These are phyloP conservation scores for Solea solea DNA, from an alignment of 2,113 vertebrate species.

Conservation along the genomic window DNA sequence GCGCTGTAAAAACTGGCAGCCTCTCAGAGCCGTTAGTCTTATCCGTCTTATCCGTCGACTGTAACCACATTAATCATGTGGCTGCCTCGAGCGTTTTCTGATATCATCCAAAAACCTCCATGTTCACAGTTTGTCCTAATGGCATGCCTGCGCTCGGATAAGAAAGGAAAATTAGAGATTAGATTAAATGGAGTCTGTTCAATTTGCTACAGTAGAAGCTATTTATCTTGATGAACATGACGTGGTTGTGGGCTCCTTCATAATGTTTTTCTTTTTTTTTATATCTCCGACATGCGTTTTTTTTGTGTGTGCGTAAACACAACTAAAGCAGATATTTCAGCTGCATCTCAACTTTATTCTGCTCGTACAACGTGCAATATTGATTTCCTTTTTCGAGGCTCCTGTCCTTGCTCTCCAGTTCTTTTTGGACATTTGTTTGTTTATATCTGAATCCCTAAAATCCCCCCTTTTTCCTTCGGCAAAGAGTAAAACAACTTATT, in stretches of 20 bases:
- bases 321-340: conserved; percentile 22
- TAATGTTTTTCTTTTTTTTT: conserved; percentile 9
- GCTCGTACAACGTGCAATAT: conserved; percentile 38
- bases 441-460: conserved; percentile 65
- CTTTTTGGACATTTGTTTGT: conserved; percentile 69
- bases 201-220: conserved; percentile 48
- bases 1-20: conserved; percentile 9
- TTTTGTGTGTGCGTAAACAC: conserved; percentile 29
- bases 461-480: conserved; percentile 48
- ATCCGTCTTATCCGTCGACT: conserved; percentile 45
- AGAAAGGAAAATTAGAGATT: conserved; percentile 50
- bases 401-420: conserved; percentile 45
- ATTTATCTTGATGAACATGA: conserved; percentile 58
- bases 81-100: conserved; percentile 53
- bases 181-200: conserved; percentile 52
- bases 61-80: conserved; percentile 48
- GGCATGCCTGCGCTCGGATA: conserved; percentile 39
- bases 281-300: conserved; percentile 33
- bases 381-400: conserved; percentile 51
- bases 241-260: conserved; percentile 33
- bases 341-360: conserved; percentile 45
- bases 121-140: conserved; percentile 54
- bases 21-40: conserved; percentile 35
- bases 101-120: conserved; percentile 55
- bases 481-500: conserved; percentile 72